Evolutionary conservation across 1,140 invertebrate species (phyloP), one percentile per base, ranked within the genome.

Genomic region (Sitodiplosis mosellana): DNA sequence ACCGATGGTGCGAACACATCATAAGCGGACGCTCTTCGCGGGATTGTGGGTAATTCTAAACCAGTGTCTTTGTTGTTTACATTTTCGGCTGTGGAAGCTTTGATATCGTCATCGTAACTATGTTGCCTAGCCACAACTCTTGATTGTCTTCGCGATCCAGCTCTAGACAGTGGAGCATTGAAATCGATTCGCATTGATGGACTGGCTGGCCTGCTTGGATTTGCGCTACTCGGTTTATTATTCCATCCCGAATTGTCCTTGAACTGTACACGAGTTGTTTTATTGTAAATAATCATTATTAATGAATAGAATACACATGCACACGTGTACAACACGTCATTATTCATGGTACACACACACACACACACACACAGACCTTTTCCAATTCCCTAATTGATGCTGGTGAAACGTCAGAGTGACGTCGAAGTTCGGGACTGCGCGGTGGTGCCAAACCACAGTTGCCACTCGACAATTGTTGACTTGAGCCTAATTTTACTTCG

Each of bases 391-490:
- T 87, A 4, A 87, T 66, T 34, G 81, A 85, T 0, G 83, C 83
- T 1, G 83, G 82, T 15, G 84, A 87, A 1, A 87, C 83, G 51
- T 87, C 84, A 1, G 82, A 86, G 56, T 87, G 84, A 34, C 84
- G 66, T 1, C 83, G 65, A 1, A 84, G 63, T 55, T 87, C 83
- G 0, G 83, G 80, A 50, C 80, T 83, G 21, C 83, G 67, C 0
- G 84, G 83, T 12, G 83, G 83, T 10, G 80, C 82, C 14, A 86
- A 63, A 11, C 65, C 64, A 1, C 69, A 66, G 34, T 67, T 66
- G 34, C 62, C 67, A 18, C 71, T 69, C 0, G 61, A 61, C 36
- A 63, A 54, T 49, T 67, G 64, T 38, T 60, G 66, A 43, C 65
- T 65, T 46, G 62, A 63, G 46, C 80, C 76, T 6, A 87, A 70